phyloP scores from a whole-genome alignment of 2,888 invertebrate species.

The Linhomoeus sp. region DNA sequence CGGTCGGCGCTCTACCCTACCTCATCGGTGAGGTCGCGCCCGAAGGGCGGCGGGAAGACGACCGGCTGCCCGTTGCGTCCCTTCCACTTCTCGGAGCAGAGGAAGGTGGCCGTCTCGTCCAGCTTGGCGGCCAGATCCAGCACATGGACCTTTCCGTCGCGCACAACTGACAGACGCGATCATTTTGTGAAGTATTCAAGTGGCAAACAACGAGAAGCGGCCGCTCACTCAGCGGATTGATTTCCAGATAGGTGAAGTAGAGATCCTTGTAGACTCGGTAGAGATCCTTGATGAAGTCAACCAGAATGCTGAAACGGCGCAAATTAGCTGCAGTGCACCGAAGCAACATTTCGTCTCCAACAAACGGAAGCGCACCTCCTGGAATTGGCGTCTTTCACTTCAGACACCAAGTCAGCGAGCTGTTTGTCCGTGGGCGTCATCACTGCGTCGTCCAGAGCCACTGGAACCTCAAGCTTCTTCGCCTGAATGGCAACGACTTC shows the following conservation, averaged over 20 bases:
- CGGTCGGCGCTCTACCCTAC: too few relatives aligned
- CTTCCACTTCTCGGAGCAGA: conserved; percentile 91
- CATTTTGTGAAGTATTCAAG: background rate
- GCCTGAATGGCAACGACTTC: too few relatives aligned
- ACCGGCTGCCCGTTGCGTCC: conserved; percentile 39
- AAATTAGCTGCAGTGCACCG: background rate
- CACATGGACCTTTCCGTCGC: conserved; percentile 52
- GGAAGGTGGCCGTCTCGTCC: conserved; percentile 91
- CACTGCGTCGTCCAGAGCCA: conserved; percentile 12
- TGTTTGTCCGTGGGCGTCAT: conserved; percentile 10
- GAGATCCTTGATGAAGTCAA: conserved; percentile 58
- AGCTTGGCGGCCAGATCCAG: conserved; percentile 91
- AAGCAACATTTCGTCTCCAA: too few relatives aligned
- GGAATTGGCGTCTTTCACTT: background rate
- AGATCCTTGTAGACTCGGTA: conserved; percentile 74
- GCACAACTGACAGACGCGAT: conserved; percentile 24
- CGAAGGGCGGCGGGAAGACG: conserved; percentile 92
- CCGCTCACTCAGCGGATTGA: conserved; percentile 62
- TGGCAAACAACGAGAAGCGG: background rate
- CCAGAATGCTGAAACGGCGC: conserved; percentile 42
- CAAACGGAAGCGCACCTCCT: background rate
- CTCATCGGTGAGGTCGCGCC: conserved; percentile 75
- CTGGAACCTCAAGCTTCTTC: conserved; percentile 10
- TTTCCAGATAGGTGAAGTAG: conserved; percentile 94
- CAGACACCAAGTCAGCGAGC: background rate